Percentiles rank a stretch among this genome's conserved stretches.
phyloP scores from a whole-genome alignment of 2,113 vertebrate genomes.

The Ardeotis arabs region DNA sequence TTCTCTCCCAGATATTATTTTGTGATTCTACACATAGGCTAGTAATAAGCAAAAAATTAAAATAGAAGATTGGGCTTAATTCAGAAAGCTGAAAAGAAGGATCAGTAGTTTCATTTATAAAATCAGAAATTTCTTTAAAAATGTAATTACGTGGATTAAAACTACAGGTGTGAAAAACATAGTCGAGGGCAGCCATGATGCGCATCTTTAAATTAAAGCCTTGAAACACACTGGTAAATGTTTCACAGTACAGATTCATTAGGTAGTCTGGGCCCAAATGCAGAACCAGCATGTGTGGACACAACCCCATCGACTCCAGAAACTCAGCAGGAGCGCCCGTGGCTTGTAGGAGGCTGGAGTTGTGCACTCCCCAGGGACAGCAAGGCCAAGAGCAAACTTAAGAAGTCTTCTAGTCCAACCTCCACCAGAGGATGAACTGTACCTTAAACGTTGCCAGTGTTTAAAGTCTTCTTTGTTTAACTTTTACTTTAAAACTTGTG shows the following conservation, averaged over 20 bases:
- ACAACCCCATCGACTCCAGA: fast-evolving
- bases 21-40: background rate
- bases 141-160: background rate
- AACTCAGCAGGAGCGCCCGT: background rate
- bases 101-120: background rate
- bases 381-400: background rate
- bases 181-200: background rate
- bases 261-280: background rate
- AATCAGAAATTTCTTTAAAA: background rate
- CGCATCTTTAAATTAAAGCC: background rate
- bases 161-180: background rate
- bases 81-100: background rate
- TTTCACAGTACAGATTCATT: background rate
- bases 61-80: background rate
- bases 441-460: background rate
- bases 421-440: constrained; percentile 17
- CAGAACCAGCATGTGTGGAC: background rate
- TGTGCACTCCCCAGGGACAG: background rate
- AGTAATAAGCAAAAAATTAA: background rate
- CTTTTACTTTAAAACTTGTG: background rate
- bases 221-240: background rate
- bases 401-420: background rate
- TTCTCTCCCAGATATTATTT: background rate
- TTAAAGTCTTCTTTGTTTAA: background rate
- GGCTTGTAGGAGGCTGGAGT: fast-evolving